Conservation (phyloP, 2,888 invertebrate species). For the Caenorhabditis plicata region DNA sequence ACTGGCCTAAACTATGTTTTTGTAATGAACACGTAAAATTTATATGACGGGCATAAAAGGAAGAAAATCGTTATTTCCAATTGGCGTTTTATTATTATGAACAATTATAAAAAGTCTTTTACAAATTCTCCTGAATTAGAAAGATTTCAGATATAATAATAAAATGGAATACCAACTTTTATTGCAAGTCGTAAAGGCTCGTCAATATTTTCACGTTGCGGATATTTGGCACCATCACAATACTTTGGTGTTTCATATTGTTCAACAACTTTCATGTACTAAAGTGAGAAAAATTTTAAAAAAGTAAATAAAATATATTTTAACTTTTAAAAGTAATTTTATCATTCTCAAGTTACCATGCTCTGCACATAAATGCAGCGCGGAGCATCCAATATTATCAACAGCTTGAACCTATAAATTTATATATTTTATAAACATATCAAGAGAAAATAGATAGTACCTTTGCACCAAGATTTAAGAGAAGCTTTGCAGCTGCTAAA, state of each 20-base stretch:
- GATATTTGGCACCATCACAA: conserved; percentile 49
- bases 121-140: too few species aligned
- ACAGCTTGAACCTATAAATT: conserved; percentile 74
- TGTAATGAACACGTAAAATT: too few species aligned
- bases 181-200: conserved; percentile 87
- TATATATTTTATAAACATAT: background rate
- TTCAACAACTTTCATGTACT: conserved; percentile 50
- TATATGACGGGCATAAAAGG: too few species aligned
- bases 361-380: conserved; percentile 85
- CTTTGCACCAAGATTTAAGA: conserved; percentile 74
- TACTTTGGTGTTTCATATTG: conserved; percentile 46
- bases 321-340: conserved; percentile 47
- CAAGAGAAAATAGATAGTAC: too few species aligned
- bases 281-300: conserved; percentile 8
- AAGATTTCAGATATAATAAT: too few species aligned
- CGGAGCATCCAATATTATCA: conserved; percentile 80
- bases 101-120: too few species aligned
- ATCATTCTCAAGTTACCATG: conserved; percentile 66
- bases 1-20: too few species aligned
- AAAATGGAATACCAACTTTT: conserved; percentile 67
- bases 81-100: too few species aligned
- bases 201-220: conserved; percentile 69
- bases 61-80: too few species aligned
- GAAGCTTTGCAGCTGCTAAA: conserved; percentile 77
- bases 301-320: background rate